Base-by-base conservation (phyloP, 2,797 vertebrate genomes). In the Epinephelus awoara region DNA sequence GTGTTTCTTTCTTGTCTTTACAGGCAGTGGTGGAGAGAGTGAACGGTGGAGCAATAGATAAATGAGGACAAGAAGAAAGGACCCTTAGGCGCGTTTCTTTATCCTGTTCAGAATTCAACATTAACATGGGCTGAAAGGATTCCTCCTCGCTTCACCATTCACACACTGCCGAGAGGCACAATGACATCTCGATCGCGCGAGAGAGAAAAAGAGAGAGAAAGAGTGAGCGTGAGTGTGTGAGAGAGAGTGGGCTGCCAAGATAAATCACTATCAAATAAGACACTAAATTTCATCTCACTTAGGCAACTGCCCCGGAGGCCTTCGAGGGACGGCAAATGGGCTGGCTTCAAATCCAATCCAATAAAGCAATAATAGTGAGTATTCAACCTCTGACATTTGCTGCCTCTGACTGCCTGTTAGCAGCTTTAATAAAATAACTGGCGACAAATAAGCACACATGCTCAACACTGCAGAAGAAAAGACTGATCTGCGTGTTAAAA, bases 41-140 rank as follows among this genome's bases (percentile, higher is more conserved):
- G 46, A 90, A 88, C 7, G 25, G 52, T 34, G 11, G 71, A 83
- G 84, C 74, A 40, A 78, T 73, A 72, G 69, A 93, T 81, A 88
- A 92, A 92, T 59, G 84, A 90, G 91, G 88, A 91, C 87, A 84
- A 78, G 83, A 66, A 84, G 79, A 83, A 55, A 71, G 72, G 29
- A 67, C 72, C 93, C 86, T 65, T 10, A 21, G 89, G 88, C 79
- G 5, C 17, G 56, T 80, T 91, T 85, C 84, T 91, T 92, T 89
- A 83, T 92, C 79, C 76, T 84, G 83, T 68, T 87, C 82, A 80
- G 78, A 75, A 90, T 82, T 83, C 87, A 84, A 92, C 88, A 88
- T 93, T 94, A 94, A 94, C 88, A 83, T 54, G 80, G 84, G 75
- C 89, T 94, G 91, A 95, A 95, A 94, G 90, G 89, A 90, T 92